A percentile compares a stretch with the other conserved stretches of the same genome.
phyloP scores from a whole-genome alignment of 2,113 vertebrate species.

The Cinclus mexicanus region DNA sequence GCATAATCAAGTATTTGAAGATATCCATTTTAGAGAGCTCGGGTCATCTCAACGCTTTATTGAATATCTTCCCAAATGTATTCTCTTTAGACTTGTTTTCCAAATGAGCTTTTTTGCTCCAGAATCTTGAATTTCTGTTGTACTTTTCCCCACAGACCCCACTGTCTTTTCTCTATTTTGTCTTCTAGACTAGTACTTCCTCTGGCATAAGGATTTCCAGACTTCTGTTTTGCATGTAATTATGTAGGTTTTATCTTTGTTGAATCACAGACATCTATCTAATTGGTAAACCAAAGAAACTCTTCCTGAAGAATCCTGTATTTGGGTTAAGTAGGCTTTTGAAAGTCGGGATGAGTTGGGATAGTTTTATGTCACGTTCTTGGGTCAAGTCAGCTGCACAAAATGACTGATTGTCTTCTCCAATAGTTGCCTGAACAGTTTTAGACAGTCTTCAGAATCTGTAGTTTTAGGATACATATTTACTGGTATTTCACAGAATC shows the following conservation, averaged over 20 bases:
- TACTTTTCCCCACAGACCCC: background rate
- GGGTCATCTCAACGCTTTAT: background rate
- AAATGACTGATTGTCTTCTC: background rate
- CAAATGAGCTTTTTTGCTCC: background rate
- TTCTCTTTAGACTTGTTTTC: background rate
- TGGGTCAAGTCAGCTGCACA: background rate
- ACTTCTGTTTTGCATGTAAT: background rate
- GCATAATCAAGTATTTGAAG: background rate
- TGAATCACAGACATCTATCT: background rate
- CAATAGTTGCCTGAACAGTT: background rate
- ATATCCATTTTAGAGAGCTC: background rate
- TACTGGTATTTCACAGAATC: background rate
- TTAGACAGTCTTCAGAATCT: background rate
- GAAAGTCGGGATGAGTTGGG: background rate
- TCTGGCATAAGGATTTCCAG: background rate
- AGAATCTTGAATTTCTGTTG: background rate
- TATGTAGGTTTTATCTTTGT: background rate
- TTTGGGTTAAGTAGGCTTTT: background rate
- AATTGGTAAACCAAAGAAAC: background rate
- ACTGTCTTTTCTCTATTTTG: background rate
- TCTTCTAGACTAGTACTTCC: background rate
- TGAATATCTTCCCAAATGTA: background rate
- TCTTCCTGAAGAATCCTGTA: background rate
- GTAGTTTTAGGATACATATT: background rate
- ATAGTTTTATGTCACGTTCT: background rate